Conservation (phyloP, 2,888 invertebrate species). For the Chymomyza amoena region DNA sequence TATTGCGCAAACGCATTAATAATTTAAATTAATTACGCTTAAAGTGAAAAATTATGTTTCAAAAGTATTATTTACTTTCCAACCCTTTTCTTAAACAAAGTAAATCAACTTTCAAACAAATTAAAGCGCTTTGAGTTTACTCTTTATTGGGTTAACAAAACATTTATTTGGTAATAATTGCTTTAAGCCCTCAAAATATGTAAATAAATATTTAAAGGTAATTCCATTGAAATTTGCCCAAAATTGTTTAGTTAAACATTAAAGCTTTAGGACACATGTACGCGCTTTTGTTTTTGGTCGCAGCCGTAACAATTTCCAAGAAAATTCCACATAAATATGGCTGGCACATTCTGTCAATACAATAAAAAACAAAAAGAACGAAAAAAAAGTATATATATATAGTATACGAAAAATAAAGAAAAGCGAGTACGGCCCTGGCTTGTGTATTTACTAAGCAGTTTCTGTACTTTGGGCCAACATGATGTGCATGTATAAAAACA, state of each 20-base stretch:
- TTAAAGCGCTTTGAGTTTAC: too few relatives aligned
- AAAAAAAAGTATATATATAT: neutral
- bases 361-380: neutral
- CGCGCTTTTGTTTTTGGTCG: slow-evolving; percentile 28
- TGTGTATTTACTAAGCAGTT: slow-evolving; percentile 27
- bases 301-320: slow-evolving; percentile 40
- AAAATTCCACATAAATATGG: slow-evolving; percentile 48
- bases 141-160: neutral
- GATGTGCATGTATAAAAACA: slow-evolving; percentile 28
- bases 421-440: neutral
- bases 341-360: neutral
- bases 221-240: neutral
- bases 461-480: slow-evolving; percentile 15
- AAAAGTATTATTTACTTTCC: too few relatives aligned
- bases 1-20: too few relatives aligned
- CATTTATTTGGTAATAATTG: neutral
- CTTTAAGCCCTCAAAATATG: neutral
- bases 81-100: too few relatives aligned
- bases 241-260: neutral
- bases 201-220: neutral
- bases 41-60: too few relatives aligned
- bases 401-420: neutral
- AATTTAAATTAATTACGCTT: neutral
- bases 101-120: too few relatives aligned
- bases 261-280: neutral